These are phyloP conservation scores for Callospermophilus lateralis DNA, from an alignment of 2,113 vertebrate species.

Conservation along the genomic window DNA sequence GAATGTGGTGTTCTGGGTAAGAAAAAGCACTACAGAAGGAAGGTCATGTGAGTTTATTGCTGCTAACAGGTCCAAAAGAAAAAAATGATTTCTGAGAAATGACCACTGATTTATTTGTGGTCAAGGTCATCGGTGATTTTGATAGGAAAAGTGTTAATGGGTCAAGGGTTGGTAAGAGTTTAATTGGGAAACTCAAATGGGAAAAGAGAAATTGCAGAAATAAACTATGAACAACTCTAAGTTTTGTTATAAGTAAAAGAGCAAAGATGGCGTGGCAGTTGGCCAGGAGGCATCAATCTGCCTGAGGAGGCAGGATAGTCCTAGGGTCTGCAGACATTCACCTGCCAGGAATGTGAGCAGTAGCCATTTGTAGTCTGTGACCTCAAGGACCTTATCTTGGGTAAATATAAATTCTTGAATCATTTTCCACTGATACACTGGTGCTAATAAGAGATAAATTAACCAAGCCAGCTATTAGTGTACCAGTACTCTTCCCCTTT, in stretches of 20 bases:
- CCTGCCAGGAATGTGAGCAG: background rate
- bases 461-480: background rate
- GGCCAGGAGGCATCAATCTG: background rate
- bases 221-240: background rate
- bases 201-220: background rate
- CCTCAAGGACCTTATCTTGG: background rate
- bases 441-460: background rate
- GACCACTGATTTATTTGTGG: background rate
- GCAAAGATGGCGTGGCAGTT: background rate
- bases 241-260: conserved; percentile 24
- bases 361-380: background rate
- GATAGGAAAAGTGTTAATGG: conserved; percentile 9
- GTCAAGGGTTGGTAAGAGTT: background rate
- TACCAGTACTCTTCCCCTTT: background rate
- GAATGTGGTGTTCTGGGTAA: background rate
- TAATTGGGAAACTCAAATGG: background rate
- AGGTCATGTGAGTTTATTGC: background rate
- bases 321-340: background rate
- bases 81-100: conserved; percentile 3
- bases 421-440: conserved; percentile 24
- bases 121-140: background rate
- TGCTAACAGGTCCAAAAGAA: background rate
- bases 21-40: background rate
- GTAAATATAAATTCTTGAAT: background rate
- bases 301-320: background rate